A percentile compares a stretch with the other conserved stretches of the same genome.
Evolutionary conservation across 2,797 vertebrate species (phyloP).

Genomic region (Malurus splendens): DNA sequence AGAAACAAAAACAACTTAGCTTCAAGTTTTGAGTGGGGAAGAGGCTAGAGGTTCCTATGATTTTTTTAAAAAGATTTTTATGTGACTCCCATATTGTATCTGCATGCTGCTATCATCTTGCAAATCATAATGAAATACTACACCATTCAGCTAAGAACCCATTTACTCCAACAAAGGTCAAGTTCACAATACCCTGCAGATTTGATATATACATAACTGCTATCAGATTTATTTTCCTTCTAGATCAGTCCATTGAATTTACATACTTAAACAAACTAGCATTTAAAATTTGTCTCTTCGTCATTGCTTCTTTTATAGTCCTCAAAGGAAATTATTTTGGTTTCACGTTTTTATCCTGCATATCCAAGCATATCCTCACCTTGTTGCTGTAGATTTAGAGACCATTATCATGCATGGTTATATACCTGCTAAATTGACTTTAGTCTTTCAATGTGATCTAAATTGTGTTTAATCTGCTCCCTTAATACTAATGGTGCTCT

Average conservation of each 20-base stretch:
- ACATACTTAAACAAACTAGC: slow-evolving; percentile 48
- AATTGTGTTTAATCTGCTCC: slow-evolving; percentile 48
- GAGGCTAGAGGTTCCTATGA: neutral
- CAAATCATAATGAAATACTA: neutral
- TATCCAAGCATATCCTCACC: slow-evolving; percentile 29
- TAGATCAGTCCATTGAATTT: slow-evolving; percentile 50
- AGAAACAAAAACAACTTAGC: neutral
- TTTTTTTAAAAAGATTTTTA: neutral
- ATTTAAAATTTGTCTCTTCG: slow-evolving; percentile 14
- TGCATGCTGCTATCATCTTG: neutral
- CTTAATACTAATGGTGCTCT: slow-evolving; percentile 32
- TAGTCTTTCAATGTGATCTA: slow-evolving; percentile 31
- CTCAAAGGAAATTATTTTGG: slow-evolving; percentile 43
- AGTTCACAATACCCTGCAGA: slow-evolving; percentile 10
- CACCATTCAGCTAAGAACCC: neutral
- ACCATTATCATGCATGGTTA: slow-evolving; percentile 44
- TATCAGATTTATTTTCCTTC: slow-evolving; percentile 35
- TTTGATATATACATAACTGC: neutral
- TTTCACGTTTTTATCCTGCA: slow-evolving; percentile 33
- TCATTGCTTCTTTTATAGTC: slow-evolving; percentile 31
- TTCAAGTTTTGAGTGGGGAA: neutral
- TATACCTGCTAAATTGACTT: slow-evolving; percentile 47
- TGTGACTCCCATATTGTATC: neutral
- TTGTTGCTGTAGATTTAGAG: slow-evolving; percentile 40
- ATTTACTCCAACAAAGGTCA: slow-evolving; percentile 25